Conservation (phyloP, 53 echinoderm and acorn worm species). For the Actinopyga echinites region DNA sequence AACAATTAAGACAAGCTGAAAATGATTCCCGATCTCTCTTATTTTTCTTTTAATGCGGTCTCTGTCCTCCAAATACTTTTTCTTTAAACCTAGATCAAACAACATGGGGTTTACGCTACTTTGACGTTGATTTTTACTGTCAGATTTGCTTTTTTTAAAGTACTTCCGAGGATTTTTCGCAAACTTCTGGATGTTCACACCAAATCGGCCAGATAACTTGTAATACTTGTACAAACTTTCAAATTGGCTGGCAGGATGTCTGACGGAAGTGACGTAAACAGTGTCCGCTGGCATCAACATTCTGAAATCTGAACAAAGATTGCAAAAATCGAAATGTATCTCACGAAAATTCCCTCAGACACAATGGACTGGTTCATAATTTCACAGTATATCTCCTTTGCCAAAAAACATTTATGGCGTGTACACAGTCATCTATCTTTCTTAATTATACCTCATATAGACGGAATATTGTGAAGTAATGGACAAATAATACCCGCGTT, state of each 20-base stretch:
- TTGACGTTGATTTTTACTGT: not conserved
- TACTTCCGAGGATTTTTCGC: conserved; percentile 23
- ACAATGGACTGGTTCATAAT: no score
- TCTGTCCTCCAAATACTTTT: conserved; percentile 31
- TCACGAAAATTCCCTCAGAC: no score
- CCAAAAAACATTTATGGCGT: no score
- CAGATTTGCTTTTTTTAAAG: conserved; percentile 13
- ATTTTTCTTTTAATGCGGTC: conserved; percentile 26
- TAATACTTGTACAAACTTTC: conserved; percentile 55
- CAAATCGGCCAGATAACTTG: conserved; percentile 13
- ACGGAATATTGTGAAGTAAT: no score
- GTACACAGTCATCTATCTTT: no score
- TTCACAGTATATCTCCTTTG: no score
- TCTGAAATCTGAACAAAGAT: conserved; percentile 28
- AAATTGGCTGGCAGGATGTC: conserved; percentile 37
- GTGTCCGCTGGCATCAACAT: conserved; percentile 39
- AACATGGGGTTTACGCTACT: conserved; percentile 38
- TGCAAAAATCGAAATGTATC: no score
- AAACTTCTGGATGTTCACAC: not conserved
- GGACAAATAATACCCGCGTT: no score
- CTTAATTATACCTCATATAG: no score
- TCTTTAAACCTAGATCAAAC: conserved; percentile 48
- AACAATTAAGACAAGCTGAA: conserved; percentile 58
- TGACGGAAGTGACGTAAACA: conserved; percentile 49
- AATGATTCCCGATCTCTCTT: conserved; percentile 48